Conservation (phyloP, 2,888 invertebrate species). For the Phorcus lineatus region DNA sequence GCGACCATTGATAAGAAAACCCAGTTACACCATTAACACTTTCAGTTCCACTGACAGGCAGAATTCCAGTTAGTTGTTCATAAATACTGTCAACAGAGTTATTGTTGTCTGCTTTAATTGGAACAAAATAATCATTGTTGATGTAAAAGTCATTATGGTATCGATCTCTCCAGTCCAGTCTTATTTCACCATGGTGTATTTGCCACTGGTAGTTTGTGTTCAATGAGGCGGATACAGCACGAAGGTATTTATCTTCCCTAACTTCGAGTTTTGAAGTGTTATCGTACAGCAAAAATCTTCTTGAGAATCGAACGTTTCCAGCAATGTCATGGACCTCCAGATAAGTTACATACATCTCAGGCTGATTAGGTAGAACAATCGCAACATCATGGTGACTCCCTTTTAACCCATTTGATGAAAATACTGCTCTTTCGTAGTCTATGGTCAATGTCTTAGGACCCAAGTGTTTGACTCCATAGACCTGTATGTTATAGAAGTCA, state of each 20-base stretch:
- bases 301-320: no score
- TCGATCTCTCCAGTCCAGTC: conserved; percentile 42
- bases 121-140: conserved; percentile 26
- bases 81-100: conserved; percentile 40
- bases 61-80: conserved; percentile 46
- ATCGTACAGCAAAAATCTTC: conserved; percentile 27
- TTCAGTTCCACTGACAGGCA: no score
- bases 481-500: no score
- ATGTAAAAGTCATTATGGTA: conserved; percentile 39
- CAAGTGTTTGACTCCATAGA: conserved; percentile 29
- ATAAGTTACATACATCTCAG: no score
- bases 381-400: no score
- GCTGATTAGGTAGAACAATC: no score
- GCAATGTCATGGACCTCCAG: no score
- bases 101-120: conserved; percentile 36
- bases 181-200: conserved; percentile 35
- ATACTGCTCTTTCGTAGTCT: not conserved
- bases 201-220: conserved; percentile 44
- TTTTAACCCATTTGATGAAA: not conserved
- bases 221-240: conserved; percentile 34
- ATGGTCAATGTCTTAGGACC: conserved; percentile 28
- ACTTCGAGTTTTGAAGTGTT: conserved; percentile 24
- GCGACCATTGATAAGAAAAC: no score
- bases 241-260: conserved; percentile 6
- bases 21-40: no score